Percentiles rank a stretch among this genome's conserved stretches.
Evolutionary conservation across 2,797 vertebrate species (phyloP).

Genomic region (Dicrostonyx torquatus): DNA sequence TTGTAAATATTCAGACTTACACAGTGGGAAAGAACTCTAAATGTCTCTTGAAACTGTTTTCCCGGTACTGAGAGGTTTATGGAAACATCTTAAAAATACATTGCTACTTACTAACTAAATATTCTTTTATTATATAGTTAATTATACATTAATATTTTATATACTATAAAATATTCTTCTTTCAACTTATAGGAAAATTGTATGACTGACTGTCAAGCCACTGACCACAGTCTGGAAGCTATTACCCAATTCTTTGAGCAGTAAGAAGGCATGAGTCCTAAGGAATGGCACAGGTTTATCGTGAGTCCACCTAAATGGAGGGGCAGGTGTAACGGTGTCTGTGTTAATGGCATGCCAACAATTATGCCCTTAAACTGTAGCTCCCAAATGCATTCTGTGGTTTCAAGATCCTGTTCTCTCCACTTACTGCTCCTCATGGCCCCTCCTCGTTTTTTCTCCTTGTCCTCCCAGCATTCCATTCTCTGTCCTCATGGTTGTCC

Average conservation of each 20-base stretch:
- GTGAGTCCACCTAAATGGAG: constrained; percentile 64
- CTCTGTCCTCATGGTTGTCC: not conserved
- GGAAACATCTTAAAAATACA: not conserved
- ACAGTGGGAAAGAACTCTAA: not conserved
- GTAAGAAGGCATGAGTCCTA: constrained; percentile 61
- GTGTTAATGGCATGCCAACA: constrained; percentile 68
- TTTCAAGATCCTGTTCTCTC: not conserved
- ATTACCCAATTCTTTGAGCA: constrained; percentile 74
- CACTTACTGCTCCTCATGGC: not conserved
- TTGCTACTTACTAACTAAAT: constrained; percentile 39
- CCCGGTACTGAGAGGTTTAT: not conserved
- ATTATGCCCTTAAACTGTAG: constrained; percentile 33
- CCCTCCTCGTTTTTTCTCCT: not conserved
- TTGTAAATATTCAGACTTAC: constrained; percentile 26
- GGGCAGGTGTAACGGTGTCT: constrained; percentile 58
- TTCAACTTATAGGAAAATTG: constrained; percentile 56
- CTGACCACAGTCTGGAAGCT: constrained; percentile 73
- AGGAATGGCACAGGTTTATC: constrained; percentile 56
- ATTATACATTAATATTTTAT: not conserved
- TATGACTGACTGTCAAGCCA: constrained; percentile 73
- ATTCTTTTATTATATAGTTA: not conserved
- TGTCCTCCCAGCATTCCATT: not conserved
- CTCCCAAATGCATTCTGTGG: not conserved
- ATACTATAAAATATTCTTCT: not conserved
- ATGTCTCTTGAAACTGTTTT: constrained; percentile 18